These are phyloP conservation scores for Bucorvus abyssinicus DNA, from an alignment of 2,797 vertebrate species.

Conservation along the genomic window DNA sequence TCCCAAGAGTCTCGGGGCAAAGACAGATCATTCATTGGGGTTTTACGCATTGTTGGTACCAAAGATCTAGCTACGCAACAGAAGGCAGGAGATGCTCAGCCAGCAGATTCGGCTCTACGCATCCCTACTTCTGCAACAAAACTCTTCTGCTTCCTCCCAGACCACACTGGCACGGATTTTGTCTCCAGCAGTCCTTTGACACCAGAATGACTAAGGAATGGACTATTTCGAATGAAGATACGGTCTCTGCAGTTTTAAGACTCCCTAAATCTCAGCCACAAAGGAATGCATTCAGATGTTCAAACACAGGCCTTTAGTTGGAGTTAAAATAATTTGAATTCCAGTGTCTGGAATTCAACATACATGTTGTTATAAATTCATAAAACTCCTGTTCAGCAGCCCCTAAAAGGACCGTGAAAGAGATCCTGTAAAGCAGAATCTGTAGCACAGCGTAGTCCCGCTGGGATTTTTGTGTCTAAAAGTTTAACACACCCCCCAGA, in stretches of 20 bases:
- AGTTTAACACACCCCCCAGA: background rate
- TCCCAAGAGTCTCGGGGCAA: background rate
- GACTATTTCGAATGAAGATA: slow-evolving; percentile 35
- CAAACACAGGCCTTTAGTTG: slow-evolving; percentile 49
- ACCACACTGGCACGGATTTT: background rate
- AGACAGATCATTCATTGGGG: background rate
- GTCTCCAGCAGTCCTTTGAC: background rate
- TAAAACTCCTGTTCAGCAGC: slow-evolving; percentile 37
- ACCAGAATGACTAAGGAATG: background rate
- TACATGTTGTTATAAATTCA: slow-evolving; percentile 55
- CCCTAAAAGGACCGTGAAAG: slow-evolving; percentile 17
- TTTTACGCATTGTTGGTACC: background rate
- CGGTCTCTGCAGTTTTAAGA: background rate
- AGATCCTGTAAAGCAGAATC: background rate
- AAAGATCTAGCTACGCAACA: background rate
- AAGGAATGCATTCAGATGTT: slow-evolving; percentile 57
- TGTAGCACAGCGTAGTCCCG: background rate
- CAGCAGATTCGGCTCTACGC: background rate
- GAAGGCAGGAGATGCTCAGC: background rate
- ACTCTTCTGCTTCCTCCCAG: background rate
- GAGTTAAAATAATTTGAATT: slow-evolving; percentile 67
- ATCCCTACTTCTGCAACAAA: background rate
- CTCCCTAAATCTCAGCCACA: slow-evolving; percentile 33
- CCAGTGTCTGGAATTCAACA: slow-evolving; percentile 56
- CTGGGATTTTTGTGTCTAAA: background rate